Evolutionary conservation across 1,140 invertebrate genomes (phyloP).

Genomic region (Matsumurasca onukii): DNA sequence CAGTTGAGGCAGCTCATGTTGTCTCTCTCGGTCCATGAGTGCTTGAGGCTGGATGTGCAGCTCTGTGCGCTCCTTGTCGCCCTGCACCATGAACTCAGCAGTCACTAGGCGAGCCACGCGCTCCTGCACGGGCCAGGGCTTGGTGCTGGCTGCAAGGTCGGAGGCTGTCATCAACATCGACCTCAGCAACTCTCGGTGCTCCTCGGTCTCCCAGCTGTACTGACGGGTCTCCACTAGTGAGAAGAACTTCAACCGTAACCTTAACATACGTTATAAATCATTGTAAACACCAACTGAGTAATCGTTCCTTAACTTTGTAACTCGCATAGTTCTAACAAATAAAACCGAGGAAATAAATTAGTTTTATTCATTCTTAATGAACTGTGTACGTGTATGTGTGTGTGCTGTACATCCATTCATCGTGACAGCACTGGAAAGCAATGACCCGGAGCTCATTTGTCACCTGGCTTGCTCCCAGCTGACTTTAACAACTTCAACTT

Average conservation of each 20-base stretch:
- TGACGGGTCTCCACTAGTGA: conserved; percentile 52
- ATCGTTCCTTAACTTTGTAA: too few species aligned
- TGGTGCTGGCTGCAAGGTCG: conserved; percentile 65
- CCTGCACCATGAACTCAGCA: conserved; percentile 52
- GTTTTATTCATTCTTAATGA: too few species aligned
- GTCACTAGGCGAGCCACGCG: conserved; percentile 51
- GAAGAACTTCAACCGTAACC: conserved; percentile 58
- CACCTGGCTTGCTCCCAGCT: too few species aligned
- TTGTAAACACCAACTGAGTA: too few species aligned
- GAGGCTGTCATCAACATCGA: conserved; percentile 70
- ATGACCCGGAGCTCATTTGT: too few species aligned
- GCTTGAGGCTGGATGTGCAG: conserved; percentile 54
- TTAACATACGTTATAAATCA: too few species aligned
- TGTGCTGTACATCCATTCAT: too few species aligned
- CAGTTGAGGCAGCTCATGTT: conserved; percentile 50
- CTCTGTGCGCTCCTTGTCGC: conserved; percentile 62
- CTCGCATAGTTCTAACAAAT: too few species aligned
- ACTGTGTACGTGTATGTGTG: too few species aligned
- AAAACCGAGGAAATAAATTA: too few species aligned
- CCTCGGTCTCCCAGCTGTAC: conserved; percentile 55
- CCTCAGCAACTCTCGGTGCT: conserved; percentile 53
- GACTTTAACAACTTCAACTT: too few species aligned
- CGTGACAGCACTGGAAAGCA: too few species aligned
- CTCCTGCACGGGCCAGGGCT: conserved; percentile 65
- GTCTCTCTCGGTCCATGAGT: conserved; percentile 50